Percentiles rank a stretch among this genome's conserved stretches.
Conservation (phyloP, 2,797 vertebrate species). For the Phyllotis vaccarum region DNA sequence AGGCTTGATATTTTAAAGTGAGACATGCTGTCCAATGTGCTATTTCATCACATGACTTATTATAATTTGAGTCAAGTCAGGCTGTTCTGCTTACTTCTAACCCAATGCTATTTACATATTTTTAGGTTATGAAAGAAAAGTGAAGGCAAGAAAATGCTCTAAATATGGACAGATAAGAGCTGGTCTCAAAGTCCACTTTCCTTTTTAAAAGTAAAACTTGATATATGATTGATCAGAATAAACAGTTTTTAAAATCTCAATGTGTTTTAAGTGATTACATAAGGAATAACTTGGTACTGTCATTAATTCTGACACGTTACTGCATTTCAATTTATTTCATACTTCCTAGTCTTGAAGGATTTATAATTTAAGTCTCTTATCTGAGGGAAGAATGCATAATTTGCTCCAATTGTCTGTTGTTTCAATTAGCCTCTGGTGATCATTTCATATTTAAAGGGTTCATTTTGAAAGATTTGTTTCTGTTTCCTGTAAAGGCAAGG, state of each 20-base stretch:
- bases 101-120: not conserved
- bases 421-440: slow-evolving; percentile 81
- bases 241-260: slow-evolving; percentile 46
- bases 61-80: not conserved
- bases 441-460: slow-evolving; percentile 82
- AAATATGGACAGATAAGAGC: not conserved
- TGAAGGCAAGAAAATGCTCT: not conserved
- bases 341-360: slow-evolving; percentile 73
- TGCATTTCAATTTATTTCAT: slow-evolving; percentile 81
- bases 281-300: slow-evolving; percentile 69
- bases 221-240: slow-evolving; percentile 72
- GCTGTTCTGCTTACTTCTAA: not conserved
- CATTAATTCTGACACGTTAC: slow-evolving; percentile 83
- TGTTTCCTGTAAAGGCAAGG: slow-evolving; percentile 69
- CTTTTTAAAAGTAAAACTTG: not conserved
- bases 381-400: slow-evolving; percentile 78
- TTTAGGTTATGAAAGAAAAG: accelerated
- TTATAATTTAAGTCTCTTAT: slow-evolving; percentile 82
- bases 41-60: not conserved
- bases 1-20: not conserved
- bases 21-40: not conserved
- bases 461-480: slow-evolving; percentile 76
- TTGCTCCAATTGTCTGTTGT: slow-evolving; percentile 76
- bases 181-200: not conserved
- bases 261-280: slow-evolving; percentile 67